Evolutionary conservation across 2,888 invertebrate genomes (phyloP), one percentile per base, ranked within the genome.

Genomic region (Ichneumoninae sp.): DNA sequence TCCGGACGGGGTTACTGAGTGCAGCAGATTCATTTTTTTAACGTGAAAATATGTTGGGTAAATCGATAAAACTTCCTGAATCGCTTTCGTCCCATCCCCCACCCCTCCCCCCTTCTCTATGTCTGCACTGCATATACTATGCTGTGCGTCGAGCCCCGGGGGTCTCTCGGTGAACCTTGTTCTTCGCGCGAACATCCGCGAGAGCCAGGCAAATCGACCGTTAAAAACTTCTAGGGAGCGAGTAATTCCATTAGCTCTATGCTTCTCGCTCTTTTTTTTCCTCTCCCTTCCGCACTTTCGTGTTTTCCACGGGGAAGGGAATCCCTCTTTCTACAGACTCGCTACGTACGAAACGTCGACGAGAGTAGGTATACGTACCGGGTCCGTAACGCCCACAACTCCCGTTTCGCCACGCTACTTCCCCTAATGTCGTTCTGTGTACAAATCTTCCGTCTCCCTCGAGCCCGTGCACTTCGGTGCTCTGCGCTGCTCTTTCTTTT

Each of bases 131-230:
- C 54, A 19, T 19, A 19, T 44, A 54, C 26, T 36, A 13, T 36
- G 68, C 16, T 60, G 26, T 68, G 50, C 50, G 52, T 44, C 40
- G 60, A 36, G 26, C 30, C 70, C 16, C 16, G 66, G 33, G 40
- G 75, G 52, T 77, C 77, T 71, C 65, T 36, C 63, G 44, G 70
- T 73, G 73, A 73, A 33, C 40, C 57, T 40, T 63, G 54, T 68
- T 83, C 71, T 80, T 50, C 54, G 52, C 79, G 77, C 65, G 63
- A 63, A 63, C 63, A 30, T 63, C 30, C 13, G 33, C 60, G 83
- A 33, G 87, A 88, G 88, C 89, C 76, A 80, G 78, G 85, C 90
- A 93, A 93, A 93, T 93, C 93, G 93, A 92, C 92, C 93, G 93
- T 93, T 93, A 93, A 93, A 93, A 93, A 92, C 90, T 91, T 88